Percentiles rank a stretch among this genome's conserved stretches.
Evolutionary conservation across 2,797 vertebrate genomes (phyloP).

Genomic region (Loris lydekkerianus): DNA sequence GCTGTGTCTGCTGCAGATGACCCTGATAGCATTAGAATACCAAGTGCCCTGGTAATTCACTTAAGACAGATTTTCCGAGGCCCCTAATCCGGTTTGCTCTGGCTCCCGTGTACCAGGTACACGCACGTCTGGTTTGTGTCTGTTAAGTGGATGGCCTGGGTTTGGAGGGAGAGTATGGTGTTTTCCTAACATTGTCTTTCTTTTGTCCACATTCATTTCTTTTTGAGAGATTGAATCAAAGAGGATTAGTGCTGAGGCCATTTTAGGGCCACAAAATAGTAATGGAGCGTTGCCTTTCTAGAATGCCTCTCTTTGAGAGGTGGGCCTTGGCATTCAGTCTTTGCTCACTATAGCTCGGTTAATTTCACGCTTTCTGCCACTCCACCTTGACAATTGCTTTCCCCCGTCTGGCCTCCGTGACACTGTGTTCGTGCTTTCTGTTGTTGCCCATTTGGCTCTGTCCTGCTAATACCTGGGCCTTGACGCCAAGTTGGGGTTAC

Average conservation of each 20-base stretch:
- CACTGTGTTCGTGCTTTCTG: neutral
- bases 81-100: constrained; percentile 58
- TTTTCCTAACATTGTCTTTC: neutral
- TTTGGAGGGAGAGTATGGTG: neutral
- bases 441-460: neutral
- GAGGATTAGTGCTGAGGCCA: neutral
- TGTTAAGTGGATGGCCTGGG: neutral
- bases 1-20: neutral
- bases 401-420: neutral
- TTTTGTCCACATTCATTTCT: constrained; percentile 34
- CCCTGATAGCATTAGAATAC: neutral
- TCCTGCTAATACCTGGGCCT: neutral
- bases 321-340: neutral
- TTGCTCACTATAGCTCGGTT: neutral
- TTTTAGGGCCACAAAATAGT: neutral
- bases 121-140: constrained; percentile 70
- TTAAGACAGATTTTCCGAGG: neutral
- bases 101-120: constrained; percentile 62
- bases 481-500: neutral
- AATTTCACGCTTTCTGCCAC: neutral
- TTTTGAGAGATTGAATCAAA: constrained; percentile 24
- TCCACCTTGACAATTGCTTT: neutral
- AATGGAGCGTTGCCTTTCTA: neutral
- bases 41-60: neutral
- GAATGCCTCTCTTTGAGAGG: neutral